Evolutionary conservation across 2,113 vertebrate genomes (phyloP), one percentile per base, ranked within the genome.

Genomic region (Bufo bufo): DNA sequence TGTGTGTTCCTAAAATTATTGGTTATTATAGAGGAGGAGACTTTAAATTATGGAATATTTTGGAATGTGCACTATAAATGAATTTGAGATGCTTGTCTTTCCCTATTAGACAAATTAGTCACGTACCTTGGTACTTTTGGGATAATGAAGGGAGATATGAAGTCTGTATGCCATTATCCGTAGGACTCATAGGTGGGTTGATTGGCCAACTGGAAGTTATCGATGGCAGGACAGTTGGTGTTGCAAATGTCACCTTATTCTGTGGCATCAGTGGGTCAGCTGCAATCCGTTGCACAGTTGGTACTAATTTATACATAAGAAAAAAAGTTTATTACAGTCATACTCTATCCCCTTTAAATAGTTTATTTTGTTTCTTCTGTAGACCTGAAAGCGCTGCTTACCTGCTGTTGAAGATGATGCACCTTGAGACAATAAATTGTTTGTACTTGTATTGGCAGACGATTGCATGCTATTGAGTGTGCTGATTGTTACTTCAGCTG

Each of bases 221-320:
- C 8, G 45, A 1, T 65, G 74, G 14, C 13, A 52, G 17, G 54
- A 19, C 45, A 77, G 6, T 78, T 63, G 54, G 19, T 54, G 61
- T 54, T 80, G 85, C 54, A 86, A 49, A 69, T 86, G 56, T 4
- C 58, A 77, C 16, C 74, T 79, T 86, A 63, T 86, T 86, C 61
- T 33, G 61, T 66, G 61, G 61, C 61, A 86, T 79, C 49, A 66
- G 17, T 6, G 20, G 47, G 66, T 86, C 77, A 19, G 85, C 85
- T 56, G 77, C 85, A 79, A 86, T 50, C 20, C 61, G 61, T 43
- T 66, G 85, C 17, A 77, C 54, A 52, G 59, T 79, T 61, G 47
- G 23, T 54, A 17, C 85, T 86, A 17, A 43, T 43, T 16, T 10
- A 19, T 33, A 33, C 33, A 33, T 33, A 33, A 45, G 50, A 49